Conservation (phyloP, 2,113 vertebrate genomes). For the Chaenocephalus aceratus region DNA sequence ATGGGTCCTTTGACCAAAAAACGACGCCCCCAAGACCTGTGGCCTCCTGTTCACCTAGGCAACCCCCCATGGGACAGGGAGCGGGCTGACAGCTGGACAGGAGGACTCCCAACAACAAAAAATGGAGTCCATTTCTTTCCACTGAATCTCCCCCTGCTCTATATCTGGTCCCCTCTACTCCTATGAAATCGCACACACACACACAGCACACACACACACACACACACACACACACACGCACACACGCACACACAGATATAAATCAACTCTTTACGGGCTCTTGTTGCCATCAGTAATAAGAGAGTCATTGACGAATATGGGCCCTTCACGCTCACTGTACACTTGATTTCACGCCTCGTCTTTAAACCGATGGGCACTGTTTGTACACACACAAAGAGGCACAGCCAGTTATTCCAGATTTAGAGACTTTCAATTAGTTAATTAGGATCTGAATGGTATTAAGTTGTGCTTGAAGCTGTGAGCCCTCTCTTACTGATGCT, state of each 20-base stretch:
- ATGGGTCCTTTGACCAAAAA: slow-evolving; percentile 86
- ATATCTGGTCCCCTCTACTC: slow-evolving; percentile 53
- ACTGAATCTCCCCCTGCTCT: slow-evolving; percentile 62
- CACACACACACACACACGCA: too few relatives aligned
- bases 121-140: slow-evolving; percentile 82
- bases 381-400: slow-evolving; percentile 48
- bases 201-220: slow-evolving; percentile 1
- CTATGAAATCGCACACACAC: slow-evolving; percentile 31
- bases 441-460: slow-evolving; percentile 74
- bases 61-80: slow-evolving; percentile 84
- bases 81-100: slow-evolving; percentile 86
- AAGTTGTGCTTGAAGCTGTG: slow-evolving; percentile 51
- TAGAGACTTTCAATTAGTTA: slow-evolving; percentile 75
- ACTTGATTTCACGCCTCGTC: slow-evolving; percentile 69
- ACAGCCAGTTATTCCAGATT: slow-evolving; percentile 58
- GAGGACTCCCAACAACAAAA: slow-evolving; percentile 69
- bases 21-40: slow-evolving; percentile 87
- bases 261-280: slow-evolving; percentile 59
- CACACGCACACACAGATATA: slow-evolving; percentile 10
- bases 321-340: slow-evolving; percentile 62
- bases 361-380: slow-evolving; percentile 53
- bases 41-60: slow-evolving; percentile 89
- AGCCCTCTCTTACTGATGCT: slow-evolving; percentile 74
- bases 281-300: slow-evolving; percentile 40
- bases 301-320: slow-evolving; percentile 53